These are phyloP conservation scores for Drosophila trapezifrons DNA, from an alignment of 1,140 invertebrate genomes.

Conservation along the genomic window DNA sequence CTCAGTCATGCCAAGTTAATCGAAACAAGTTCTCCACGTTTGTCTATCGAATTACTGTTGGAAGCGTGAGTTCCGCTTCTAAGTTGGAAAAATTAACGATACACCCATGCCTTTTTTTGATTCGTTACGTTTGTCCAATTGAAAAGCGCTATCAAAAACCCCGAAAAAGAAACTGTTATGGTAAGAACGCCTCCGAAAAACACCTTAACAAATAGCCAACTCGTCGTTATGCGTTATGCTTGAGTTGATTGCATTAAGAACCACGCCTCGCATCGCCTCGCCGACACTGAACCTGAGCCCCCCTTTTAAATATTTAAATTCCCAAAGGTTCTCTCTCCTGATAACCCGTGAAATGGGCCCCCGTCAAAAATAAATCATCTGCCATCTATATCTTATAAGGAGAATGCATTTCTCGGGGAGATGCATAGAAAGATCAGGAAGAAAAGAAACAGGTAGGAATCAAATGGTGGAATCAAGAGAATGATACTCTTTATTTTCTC, in stretches of 20 bases:
- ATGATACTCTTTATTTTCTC: constrained; percentile 24
- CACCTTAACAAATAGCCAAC: constrained; percentile 37
- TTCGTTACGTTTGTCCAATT: constrained; percentile 54
- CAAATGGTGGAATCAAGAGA: constrained; percentile 6
- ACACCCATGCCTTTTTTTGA: constrained; percentile 25
- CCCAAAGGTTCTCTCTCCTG: constrained; percentile 42
- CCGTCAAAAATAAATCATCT: constrained; percentile 74
- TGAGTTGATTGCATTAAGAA: constrained; percentile 43
- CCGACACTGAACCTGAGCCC: constrained; percentile 57
- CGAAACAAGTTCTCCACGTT: constrained; percentile 61
- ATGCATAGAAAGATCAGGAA: constrained; percentile 1
- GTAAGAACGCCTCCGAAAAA: constrained; percentile 45
- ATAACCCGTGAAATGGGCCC: constrained; percentile 67
- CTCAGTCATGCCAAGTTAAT: constrained; percentile 65
- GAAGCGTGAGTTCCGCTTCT: constrained; percentile 69
- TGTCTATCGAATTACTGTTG: constrained; percentile 56
- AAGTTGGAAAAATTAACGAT: constrained; percentile 32
- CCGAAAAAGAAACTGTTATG: constrained; percentile 22
- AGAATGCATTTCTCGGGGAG: constrained; percentile 2
- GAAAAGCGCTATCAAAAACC: constrained; percentile 32
- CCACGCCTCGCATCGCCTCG: constrained; percentile 27
- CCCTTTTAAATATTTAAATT: constrained; percentile 61
- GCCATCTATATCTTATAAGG: constrained; percentile 12
- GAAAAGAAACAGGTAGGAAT: constrained; percentile 43
- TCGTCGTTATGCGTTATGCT: constrained; percentile 27